Base-by-base conservation (phyloP, 2,888 invertebrate genomes). In the Lepidochrysops patricia region DNA sequence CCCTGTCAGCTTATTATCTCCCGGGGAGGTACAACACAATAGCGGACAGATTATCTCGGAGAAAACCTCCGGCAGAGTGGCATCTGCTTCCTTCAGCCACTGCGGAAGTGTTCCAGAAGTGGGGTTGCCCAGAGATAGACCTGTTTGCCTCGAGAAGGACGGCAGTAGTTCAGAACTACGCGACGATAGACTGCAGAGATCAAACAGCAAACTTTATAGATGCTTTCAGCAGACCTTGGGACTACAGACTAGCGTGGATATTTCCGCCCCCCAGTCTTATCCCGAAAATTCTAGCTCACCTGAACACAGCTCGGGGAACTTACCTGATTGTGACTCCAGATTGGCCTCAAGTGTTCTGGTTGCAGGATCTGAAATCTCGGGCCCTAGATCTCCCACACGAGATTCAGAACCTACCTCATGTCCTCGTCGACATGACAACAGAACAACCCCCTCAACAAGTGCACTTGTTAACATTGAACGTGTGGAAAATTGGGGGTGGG, bases 261-360 rank as follows among this genome's bases (percentile, higher is more conserved):
- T 70, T 71, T 54, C 68, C 68, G 4, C 69, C 69, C 1, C 69
- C 70, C 4, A 57, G 58, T 6, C 57, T 70, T 25, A 66, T 71
- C 4, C 70, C 68, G 4, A 49, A 64, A 9, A 66, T 68, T 2
- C 58, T 70, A 4, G 43, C 26, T 5, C 69, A 71, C 34, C 61
- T 70, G 5, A 60, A 66, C 15, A 13, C 23, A n/a, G 61, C 66
- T 1, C 60, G 19, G n/a, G 67, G 69, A 1, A 35, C 12, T 5
- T 68, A 64, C 50, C 52, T 67, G 4, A 4, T 70, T 4, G 60
- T 69, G 12, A 66, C 58, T 0, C 68, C 68, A 0, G 13, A 57
- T 1, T 68, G 68, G 69, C 26, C 66, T 6, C 49, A 57, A 37
- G 64, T 57, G 1, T 70, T 66, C 49, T 69, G 70, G 68, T 62